Conservation (phyloP, 1,140 invertebrate genomes). For the Piezodorus guildinii region DNA sequence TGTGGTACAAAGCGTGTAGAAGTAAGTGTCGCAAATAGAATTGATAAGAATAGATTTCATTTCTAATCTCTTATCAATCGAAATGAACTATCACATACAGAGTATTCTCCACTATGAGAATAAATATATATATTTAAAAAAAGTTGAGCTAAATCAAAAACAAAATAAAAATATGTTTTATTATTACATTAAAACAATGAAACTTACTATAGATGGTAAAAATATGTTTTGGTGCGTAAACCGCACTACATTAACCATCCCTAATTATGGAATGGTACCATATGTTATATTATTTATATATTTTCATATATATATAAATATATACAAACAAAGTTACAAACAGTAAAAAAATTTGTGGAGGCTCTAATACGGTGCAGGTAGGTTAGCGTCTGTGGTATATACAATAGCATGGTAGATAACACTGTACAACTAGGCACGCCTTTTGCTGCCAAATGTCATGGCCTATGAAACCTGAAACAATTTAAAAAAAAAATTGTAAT, state of each 20-base stretch:
- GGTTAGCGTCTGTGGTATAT: slow-evolving; percentile 20
- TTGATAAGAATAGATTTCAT: too few species aligned
- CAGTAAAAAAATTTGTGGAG: slow-evolving; percentile 23
- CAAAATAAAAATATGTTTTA: background rate
- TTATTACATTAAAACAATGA: background rate
- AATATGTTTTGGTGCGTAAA: slow-evolving; percentile 15
- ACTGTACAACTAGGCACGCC: slow-evolving; percentile 22
- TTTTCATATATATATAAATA: slow-evolving; percentile 20
- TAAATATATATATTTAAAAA: background rate
- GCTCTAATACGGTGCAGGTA: slow-evolving; percentile 20
- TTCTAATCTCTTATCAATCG: background rate
- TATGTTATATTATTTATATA: slow-evolving; percentile 15
- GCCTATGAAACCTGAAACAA: slow-evolving; percentile 24
- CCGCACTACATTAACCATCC: slow-evolving; percentile 20
- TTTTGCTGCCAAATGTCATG: slow-evolving; percentile 21
- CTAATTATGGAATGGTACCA: slow-evolving; percentile 18
- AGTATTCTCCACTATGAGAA: slow-evolving; percentile 11
- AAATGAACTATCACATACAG: slow-evolving; percentile 12
- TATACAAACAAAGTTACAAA: slow-evolving; percentile 24
- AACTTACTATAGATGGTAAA: slow-evolving; percentile 12
- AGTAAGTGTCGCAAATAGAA: too few species aligned
- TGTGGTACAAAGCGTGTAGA: too few species aligned
- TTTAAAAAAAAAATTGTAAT: background rate
- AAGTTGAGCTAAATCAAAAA: too few species aligned
- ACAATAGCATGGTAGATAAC: slow-evolving; percentile 25